phyloP scores from a whole-genome alignment of 2,797 vertebrate species.

The Lates japonicus region DNA sequence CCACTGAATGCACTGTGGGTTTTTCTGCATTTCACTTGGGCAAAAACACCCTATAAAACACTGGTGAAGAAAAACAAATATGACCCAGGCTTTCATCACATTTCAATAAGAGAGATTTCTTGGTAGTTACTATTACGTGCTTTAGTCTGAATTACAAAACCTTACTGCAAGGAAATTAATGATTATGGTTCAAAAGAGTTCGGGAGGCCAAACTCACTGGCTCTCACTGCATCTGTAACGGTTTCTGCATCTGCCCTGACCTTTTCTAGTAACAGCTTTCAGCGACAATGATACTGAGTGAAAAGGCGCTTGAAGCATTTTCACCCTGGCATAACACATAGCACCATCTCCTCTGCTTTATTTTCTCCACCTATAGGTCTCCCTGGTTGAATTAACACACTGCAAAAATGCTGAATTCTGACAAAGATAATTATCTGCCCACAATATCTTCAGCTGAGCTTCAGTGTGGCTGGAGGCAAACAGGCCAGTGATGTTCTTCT shows the following conservation, averaged over 20 bases:
- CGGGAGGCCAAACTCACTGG: constrained; percentile 26
- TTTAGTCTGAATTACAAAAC: constrained; percentile 40
- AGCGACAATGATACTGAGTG: background rate
- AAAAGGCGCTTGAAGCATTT: background rate
- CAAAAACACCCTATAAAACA: constrained; percentile 28
- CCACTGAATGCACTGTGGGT: background rate
- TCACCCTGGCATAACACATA: background rate
- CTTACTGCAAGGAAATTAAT: constrained; percentile 31
- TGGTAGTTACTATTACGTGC: constrained; percentile 13
- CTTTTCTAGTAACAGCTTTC: background rate
- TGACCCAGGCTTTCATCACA: constrained; percentile 36
- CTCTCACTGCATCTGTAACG: background rate
- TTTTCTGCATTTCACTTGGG: constrained; percentile 18
- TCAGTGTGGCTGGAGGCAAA: background rate
- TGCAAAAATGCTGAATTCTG: background rate
- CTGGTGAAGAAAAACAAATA: constrained; percentile 26
- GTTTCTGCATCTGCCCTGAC: constrained; percentile 16
- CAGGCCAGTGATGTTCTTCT: background rate
- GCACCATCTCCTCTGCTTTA: background rate
- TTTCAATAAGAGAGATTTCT: constrained; percentile 37
- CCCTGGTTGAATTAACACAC: background rate
- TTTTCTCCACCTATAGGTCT: background rate
- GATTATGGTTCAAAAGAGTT: constrained; percentile 55
- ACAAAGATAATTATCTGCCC: background rate
- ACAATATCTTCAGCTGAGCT: background rate